Conservation (phyloP, 2,113 vertebrate species). For the Chloropsis cyanopogon region DNA sequence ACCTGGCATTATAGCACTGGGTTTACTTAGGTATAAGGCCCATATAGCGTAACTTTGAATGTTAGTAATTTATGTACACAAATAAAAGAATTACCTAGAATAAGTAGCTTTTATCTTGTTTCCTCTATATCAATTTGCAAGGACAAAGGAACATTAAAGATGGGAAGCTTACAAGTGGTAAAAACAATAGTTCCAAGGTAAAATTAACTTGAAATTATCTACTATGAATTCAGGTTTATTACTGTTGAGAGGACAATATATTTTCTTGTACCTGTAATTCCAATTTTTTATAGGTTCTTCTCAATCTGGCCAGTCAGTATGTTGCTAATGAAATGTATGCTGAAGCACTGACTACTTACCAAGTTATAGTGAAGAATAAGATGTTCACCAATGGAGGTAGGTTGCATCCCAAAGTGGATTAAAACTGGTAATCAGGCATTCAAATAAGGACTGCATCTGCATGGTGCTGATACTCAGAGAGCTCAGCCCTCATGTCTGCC, state of each 20-base stretch:
- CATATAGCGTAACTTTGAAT: neutral
- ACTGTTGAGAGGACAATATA: neutral
- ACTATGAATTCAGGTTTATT: neutral
- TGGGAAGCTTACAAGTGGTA: neutral
- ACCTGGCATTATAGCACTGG: neutral
- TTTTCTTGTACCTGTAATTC: neutral
- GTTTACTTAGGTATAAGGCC: neutral
- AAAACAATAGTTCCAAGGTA: neutral
- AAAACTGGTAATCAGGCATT: neutral
- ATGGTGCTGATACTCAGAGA: neutral
- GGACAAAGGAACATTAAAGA: neutral
- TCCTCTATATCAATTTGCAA: neutral
- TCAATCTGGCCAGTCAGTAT: constrained; percentile 94
- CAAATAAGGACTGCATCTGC: neutral
- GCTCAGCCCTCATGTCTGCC: neutral
- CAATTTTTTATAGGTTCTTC: constrained; percentile 81
- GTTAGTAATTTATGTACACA: neutral
- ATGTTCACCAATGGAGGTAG: constrained; percentile 94
- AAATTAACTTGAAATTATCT: neutral
- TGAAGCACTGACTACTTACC: constrained; percentile 93
- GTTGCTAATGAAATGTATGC: constrained; percentile 94
- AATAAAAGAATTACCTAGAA: neutral
- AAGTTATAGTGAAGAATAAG: constrained; percentile 97
- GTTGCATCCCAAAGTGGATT: neutral
- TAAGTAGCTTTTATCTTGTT: neutral